phyloP scores from a whole-genome alignment of 2,113 vertebrate species.

The Anoura caudifer region DNA sequence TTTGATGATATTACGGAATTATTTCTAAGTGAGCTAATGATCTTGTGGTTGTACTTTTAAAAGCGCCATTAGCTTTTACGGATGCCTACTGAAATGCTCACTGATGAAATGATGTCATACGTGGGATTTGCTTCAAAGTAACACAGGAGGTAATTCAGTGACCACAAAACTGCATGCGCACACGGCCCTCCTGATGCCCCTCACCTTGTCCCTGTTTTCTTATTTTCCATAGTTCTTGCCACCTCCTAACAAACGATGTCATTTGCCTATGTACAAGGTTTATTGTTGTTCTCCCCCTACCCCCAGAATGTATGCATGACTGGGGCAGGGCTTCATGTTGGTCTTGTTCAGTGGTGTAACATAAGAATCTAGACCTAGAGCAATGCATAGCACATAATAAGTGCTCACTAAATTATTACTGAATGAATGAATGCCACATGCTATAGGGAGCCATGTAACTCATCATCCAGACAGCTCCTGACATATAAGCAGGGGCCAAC shows the following conservation, averaged over 20 bases:
- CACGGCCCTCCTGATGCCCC: background rate
- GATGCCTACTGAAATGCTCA: background rate
- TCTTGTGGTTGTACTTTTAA: background rate
- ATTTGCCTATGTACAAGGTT: background rate
- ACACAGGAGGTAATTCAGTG: background rate
- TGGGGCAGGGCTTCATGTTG: background rate
- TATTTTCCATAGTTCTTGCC: background rate
- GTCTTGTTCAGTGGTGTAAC: background rate
- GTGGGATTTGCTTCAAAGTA: conserved; percentile 13
- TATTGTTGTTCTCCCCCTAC: background rate
- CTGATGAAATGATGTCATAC: background rate
- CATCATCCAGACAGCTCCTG: background rate
- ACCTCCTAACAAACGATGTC: background rate
- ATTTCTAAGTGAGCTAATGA: background rate
- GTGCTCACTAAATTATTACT: background rate
- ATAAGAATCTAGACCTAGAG: background rate
- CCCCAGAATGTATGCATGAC: background rate
- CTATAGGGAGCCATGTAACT: background rate
- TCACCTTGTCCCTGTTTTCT: background rate
- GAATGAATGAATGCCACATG: background rate
- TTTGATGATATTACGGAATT: background rate
- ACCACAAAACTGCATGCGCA: background rate
- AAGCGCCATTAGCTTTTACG: background rate
- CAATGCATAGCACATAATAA: background rate
- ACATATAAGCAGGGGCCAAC: background rate